Evolutionary conservation across 2,113 vertebrate genomes (phyloP), one percentile per base, ranked within the genome.

Genomic region (Nicator chloris): DNA sequence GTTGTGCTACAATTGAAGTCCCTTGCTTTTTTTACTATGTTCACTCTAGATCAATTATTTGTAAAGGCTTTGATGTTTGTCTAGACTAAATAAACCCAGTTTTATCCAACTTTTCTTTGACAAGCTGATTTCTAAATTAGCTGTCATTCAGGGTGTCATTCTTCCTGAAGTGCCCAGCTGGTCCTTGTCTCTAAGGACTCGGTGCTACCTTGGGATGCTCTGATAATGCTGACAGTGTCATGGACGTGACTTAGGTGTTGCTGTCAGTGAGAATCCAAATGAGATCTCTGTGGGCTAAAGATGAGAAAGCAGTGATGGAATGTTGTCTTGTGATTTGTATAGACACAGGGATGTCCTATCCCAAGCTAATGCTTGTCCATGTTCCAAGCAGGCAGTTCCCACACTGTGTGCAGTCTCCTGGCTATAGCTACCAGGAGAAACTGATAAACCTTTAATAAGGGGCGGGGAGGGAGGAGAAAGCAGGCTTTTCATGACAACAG

Each of bases 241-340:
- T 3, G 13, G 14, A 10, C 0, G 4, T 73, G 42, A 42, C 21
- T 51, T 39, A 39, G 23, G 5, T 44, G 35, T 1, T 3, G 15
- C 10, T 81, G 27, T 14, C 9, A 13, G 2, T 39, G 35, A 65
- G 16, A 51, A 85, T 9, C 27, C 19, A 45, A 70, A 12, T 16
- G 23, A 81, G 31, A 81, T 9, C 31, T 69, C 37, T 39, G 24
- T 30, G 13, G 11, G 5, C 50, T 50, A 18, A 65, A 57, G 7
- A 20, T 7, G 35, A 54, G 12, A 79, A 0, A 28, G 18, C 26
- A 76, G 42, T 10, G 51, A 33, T 31, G 19, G 18, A 44, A 11
- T 69, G 12, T n/a, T 20, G 20, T 80, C 4, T 28, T 45, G 33
- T 57, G 45, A 22, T 53, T 7, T 2, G 0, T 33, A 24, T 1